Conservation (phyloP, 1,140 invertebrate genomes). For the Bombus picipes region DNA sequence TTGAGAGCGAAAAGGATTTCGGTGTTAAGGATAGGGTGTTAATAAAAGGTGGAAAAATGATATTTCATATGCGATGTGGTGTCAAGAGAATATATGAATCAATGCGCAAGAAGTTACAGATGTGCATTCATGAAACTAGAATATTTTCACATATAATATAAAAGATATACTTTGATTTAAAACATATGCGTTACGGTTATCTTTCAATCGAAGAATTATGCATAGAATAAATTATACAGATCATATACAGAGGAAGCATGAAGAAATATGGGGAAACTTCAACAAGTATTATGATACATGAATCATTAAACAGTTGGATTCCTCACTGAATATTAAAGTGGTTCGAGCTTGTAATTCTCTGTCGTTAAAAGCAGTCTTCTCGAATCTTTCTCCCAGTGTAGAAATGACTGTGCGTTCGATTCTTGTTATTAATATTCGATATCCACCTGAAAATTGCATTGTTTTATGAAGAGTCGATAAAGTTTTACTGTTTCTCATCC, state of each 20-base stretch:
- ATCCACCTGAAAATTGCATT: slow-evolving; percentile 40
- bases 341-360: background rate
- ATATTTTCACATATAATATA: background rate
- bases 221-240: background rate
- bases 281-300: background rate
- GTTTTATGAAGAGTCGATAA: slow-evolving; percentile 39
- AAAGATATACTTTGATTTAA: background rate
- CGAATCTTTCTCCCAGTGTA: background rate
- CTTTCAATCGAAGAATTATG: background rate
- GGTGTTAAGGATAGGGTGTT: background rate
- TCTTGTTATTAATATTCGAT: slow-evolving; percentile 40
- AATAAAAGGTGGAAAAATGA: background rate
- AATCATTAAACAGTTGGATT: background rate
- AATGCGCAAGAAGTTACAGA: too few relatives aligned
- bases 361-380: background rate
- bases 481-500: slow-evolving; percentile 29
- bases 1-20: background rate
- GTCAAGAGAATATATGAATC: too few relatives aligned
- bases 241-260: too few relatives aligned
- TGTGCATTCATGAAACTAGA: background rate
- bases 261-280: background rate
- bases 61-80: background rate
- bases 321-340: background rate
- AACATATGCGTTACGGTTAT: background rate
- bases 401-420: too few relatives aligned